Conservation (phyloP, 2,113 vertebrate genomes). For the Aldabrachelys gigantea region DNA sequence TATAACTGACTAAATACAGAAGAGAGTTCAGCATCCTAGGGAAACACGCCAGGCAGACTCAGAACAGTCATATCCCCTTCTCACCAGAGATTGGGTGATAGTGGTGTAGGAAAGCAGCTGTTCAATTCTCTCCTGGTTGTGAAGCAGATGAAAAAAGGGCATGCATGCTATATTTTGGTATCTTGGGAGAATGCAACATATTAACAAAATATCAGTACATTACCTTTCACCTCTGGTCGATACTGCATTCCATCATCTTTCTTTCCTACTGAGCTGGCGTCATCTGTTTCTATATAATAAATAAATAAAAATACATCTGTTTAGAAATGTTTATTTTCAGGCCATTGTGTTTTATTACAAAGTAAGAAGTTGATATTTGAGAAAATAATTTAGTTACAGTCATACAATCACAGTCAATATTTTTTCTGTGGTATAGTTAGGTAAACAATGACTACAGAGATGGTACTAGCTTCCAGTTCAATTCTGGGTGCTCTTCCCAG, state of each 20-base stretch:
- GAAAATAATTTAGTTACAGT: not conserved
- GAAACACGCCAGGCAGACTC: not conserved
- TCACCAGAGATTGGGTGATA: not conserved
- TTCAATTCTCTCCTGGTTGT: not conserved
- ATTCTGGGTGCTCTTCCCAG: not conserved
- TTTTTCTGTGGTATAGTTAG: not conserved
- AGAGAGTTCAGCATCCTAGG: not conserved
- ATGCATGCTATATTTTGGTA: not conserved
- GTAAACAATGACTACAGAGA: not conserved
- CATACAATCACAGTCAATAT: not conserved
- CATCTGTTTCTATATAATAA: constrained; percentile 80
- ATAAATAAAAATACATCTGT: constrained; percentile 14
- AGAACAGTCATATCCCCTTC: not conserved
- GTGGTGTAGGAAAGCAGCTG: not conserved
- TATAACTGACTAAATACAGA: not conserved
- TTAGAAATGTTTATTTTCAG: constrained; percentile 25
- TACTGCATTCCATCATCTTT: constrained; percentile 85
- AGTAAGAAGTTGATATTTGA: not conserved
- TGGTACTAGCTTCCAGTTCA: fast-evolving
- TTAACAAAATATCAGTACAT: not conserved
- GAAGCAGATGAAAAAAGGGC: not conserved
- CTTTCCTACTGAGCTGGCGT: constrained; percentile 79
- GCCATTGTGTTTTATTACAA: not conserved
- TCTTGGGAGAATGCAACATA: not conserved
- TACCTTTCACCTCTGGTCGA: constrained; percentile 87